Evolutionary conservation across 2,797 vertebrate genomes (phyloP), one percentile per base, ranked within the genome.

Genomic region (Cephalopachus bancanus): DNA sequence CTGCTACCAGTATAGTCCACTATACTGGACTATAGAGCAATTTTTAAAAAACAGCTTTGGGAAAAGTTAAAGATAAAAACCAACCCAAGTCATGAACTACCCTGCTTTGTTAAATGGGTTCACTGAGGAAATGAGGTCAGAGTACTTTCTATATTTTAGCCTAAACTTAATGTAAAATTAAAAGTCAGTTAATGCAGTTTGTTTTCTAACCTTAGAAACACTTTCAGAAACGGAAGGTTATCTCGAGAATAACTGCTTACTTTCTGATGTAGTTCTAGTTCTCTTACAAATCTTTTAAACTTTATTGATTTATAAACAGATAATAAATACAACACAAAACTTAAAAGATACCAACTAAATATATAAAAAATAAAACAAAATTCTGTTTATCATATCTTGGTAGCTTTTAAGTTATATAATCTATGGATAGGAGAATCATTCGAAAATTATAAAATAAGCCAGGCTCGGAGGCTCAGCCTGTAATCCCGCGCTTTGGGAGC

Each of bases 321-420:
- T 49, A 89, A 74, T 37, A 37, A 37, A 53, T 76, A 64, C 8
- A 9, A 71, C 24, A 92, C 3, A 90, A 95, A 71, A 59, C 53
- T 26, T 71, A 51, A 80, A 30, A 81, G 37, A 78, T 44, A 75
- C 7, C n/a, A 89, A 91, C 37, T 74, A 37, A 79, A 57, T 37
- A 93, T 11, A 69, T 51, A 88, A 84, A 44, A 69, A 80, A 64
- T 37, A 37, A 37, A 37, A 90, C 14, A 83, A 94, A 79, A 83
- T 75, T 59, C 19, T 84, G 72, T 67, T 84, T 53, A 49, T 80
- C 33, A 33, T 62, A 53, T 28, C 37, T 69, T 71, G 51, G 22
- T 76, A 89, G 4, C 49, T 67, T 37, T 37, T 37, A 65, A 69
- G 7, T 12, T 37, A 15, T 65, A 60, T 20, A 59, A 37, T 37